Base-by-base conservation (phyloP, 2,888 invertebrate genomes). In the Hesperia comma region DNA sequence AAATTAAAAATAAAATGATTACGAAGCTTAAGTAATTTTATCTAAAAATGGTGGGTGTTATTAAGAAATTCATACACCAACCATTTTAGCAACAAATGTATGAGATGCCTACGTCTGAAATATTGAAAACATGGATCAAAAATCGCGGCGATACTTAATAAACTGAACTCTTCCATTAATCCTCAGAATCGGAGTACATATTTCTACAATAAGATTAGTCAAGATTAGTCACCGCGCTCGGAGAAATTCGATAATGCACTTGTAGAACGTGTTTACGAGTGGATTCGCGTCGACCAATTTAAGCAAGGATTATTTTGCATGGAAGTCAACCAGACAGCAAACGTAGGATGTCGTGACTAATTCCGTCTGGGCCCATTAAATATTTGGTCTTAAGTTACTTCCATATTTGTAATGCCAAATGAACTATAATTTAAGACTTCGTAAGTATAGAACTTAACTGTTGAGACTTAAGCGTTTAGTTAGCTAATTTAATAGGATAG, bases 171-270 rank as follows among this genome's bases (percentile, higher is more conserved):
- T 17, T 17, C 43, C 6, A 17, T 46, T 46, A 46, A 46, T 17
- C 43, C 43, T 15, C 17, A 17, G 43, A 46, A 46, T 15, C 7
- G 43, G 15, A 7, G 15, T 46, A n/a, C n/a, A n/a, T n/a, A 46
- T 46, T 46, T 46, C 43, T 46, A 46, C 43, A 46, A 46, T 15
- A 15, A 17, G 15, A 49, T 19, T 49, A 49, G 19, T 49, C 49
- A 49, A 49, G 49, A 49, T 33, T 37, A 33, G 55, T 55, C 33
- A 55, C 33, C 10, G 10, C 3, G 55, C 32, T 5, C 14, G 37
- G 37, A 55, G 55, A 55, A 32, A 55, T 33, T 33, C 55, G 33
- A 55, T 55, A 55, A 55, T 55, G 55, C 33, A 17, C 55, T 55
- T 33, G 19, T 17, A n/a, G 54, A 54, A 54, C 32, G 26, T 54